A percentile compares a stretch with the other conserved stretches of the same genome.
phyloP scores from a whole-genome alignment of 2,888 invertebrate genomes.

The Coenonympha arcania region DNA sequence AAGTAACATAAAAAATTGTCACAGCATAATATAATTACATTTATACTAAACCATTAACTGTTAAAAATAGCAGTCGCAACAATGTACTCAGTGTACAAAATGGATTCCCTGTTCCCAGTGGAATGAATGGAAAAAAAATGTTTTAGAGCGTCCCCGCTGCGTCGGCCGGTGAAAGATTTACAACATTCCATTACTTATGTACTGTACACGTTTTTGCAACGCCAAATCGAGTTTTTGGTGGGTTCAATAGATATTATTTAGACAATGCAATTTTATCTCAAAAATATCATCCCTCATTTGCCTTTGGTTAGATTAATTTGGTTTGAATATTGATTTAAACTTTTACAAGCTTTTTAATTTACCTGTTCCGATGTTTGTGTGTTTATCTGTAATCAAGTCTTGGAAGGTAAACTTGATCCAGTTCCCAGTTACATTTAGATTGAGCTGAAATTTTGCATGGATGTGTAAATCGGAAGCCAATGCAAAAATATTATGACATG shows the following conservation, averaged over 20 bases:
- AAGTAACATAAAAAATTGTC: neutral
- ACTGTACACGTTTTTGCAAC: slow-evolving; percentile 16
- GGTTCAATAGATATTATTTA: neutral
- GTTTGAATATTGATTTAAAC: no score
- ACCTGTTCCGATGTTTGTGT: no score
- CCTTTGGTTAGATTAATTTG: no score
- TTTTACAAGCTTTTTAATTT: no score
- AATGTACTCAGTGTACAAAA: slow-evolving; percentile 58
- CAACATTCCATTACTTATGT: slow-evolving; percentile 55
- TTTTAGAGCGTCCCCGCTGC: slow-evolving; percentile 49
- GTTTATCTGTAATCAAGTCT: no score
- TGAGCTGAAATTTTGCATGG: no score
- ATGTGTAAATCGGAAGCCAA: no score
- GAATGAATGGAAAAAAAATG: slow-evolving; percentile 58
- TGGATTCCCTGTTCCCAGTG: slow-evolving; percentile 57
- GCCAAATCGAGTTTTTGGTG: slow-evolving; percentile 5
- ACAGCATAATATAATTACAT: neutral
- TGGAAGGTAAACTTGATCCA: no score
- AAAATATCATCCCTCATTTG: no score
- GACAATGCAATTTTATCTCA: neutral
- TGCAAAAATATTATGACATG: no score
- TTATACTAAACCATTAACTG: neutral
- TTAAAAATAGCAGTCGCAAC: slow-evolving; percentile 25
- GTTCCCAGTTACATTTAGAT: no score
- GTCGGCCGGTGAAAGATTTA: slow-evolving; percentile 65